Evolutionary conservation across 2,797 vertebrate species (phyloP).

Genomic region (Artibeus jamaicensis): DNA sequence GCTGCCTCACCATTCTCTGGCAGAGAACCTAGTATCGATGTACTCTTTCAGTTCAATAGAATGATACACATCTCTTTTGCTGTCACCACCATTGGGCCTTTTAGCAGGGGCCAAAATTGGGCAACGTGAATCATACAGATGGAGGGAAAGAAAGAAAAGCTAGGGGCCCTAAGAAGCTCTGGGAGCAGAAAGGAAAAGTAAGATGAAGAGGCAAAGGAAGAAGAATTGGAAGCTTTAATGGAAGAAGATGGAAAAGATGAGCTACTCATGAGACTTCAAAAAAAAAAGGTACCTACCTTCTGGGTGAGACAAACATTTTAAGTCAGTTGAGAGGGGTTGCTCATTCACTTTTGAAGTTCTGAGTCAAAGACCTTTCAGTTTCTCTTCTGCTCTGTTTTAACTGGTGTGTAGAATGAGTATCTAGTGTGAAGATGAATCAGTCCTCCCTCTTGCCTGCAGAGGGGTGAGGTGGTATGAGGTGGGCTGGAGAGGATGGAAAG

Average conservation of each 20-base stretch:
- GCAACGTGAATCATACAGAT: background rate
- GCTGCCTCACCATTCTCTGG: background rate
- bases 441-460: slow-evolving; percentile 73
- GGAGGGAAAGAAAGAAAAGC: background rate
- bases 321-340: slow-evolving; percentile 18
- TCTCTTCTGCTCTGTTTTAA: background rate
- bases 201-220: background rate
- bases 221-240: background rate
- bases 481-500: slow-evolving; percentile 24
- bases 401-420: background rate
- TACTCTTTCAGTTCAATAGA: background rate
- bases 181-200: background rate
- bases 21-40: background rate
- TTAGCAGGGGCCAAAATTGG: background rate
- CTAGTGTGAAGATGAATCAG: slow-evolving; percentile 7
- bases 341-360: slow-evolving; percentile 50
- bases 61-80: background rate
- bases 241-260: background rate
- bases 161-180: background rate
- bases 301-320: slow-evolving; percentile 69
- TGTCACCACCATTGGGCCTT: background rate
- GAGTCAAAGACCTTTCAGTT: background rate
- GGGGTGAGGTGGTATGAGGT: slow-evolving; percentile 55
- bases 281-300: slow-evolving; percentile 60
- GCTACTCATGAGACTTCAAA: background rate